A percentile compares a stretch with the other conserved stretches of the same genome.
Evolutionary conservation across 2,888 invertebrate species (phyloP).

Genomic region (Ptycholaimellus sp.): DNA sequence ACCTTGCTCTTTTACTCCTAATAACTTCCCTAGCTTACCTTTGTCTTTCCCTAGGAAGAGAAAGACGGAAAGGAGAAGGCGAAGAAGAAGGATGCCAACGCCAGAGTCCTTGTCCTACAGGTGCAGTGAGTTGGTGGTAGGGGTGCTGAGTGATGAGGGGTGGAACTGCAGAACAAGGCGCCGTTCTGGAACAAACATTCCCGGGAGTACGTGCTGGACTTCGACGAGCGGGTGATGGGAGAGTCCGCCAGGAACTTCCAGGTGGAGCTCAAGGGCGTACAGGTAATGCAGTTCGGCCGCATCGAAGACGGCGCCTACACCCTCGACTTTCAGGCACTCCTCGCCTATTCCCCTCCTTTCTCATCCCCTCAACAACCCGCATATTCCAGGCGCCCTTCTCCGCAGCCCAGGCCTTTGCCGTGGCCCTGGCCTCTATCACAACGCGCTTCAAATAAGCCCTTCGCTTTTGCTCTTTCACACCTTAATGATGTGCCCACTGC

Average conservation of each 20-base stretch:
- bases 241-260: slow-evolving; percentile 99
- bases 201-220: slow-evolving; percentile 94
- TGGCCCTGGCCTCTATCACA: slow-evolving; percentile 82
- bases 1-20: too few relatives aligned
- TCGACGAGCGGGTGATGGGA: slow-evolving; percentile 92
- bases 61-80: too few relatives aligned
- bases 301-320: slow-evolving; percentile 97
- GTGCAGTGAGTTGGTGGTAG: not conserved
- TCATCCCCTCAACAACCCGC: too few relatives aligned
- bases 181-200: slow-evolving; percentile 98
- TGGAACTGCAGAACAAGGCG: slow-evolving; percentile 76
- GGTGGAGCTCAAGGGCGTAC: slow-evolving; percentile 44
- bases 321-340: slow-evolving; percentile 68
- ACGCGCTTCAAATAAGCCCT: slow-evolving; percentile 59
- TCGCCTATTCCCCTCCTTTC: too few relatives aligned
- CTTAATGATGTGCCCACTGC: too few relatives aligned
- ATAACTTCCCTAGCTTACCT: too few relatives aligned
- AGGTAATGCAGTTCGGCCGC: slow-evolving; percentile 98
- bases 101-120: not conserved
- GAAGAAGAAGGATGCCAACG: too few relatives aligned
- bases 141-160: too few relatives aligned
- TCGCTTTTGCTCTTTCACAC: not conserved
- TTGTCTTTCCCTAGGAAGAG: not conserved
- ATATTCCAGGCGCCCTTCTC: slow-evolving; percentile 91
- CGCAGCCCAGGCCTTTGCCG: slow-evolving; percentile 89